Conservation (phyloP, 1,140 invertebrate species). For the Drosophila ercepeae region DNA sequence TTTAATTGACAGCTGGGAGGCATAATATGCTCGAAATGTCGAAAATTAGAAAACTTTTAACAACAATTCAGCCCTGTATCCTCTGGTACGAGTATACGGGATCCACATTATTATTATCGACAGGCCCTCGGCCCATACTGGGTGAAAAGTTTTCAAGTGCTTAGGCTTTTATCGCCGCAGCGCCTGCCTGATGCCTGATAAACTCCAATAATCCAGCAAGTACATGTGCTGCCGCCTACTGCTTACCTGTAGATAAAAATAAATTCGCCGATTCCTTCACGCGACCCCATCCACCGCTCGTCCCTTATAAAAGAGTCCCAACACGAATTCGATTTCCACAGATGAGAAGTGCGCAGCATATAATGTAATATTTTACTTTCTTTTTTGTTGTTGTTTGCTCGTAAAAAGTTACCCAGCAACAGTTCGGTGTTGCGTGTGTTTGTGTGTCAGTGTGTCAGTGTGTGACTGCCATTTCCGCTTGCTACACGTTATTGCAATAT, state of each 20-base stretch:
- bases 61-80: conserved; percentile 57
- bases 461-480: conserved; percentile 66
- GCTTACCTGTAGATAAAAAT: conserved; percentile 77
- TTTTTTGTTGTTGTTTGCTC: conserved; percentile 36
- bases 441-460: conserved; percentile 21
- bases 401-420: conserved; percentile 71
- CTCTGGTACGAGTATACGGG: conserved; percentile 8
- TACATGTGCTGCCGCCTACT: conserved; percentile 61
- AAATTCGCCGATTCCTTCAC: conserved; percentile 30
- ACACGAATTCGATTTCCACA: conserved; percentile 74
- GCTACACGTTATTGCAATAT: conserved; percentile 78
- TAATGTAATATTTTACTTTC: conserved; percentile 63
- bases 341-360: conserved; percentile 43
- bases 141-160: conserved; percentile 69
- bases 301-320: conserved; percentile 65
- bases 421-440: conserved; percentile 42
- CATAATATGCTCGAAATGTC: conserved; percentile 79
- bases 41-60: conserved; percentile 83
- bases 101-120: conserved; percentile 70
- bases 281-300: neutral
- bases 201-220: conserved; percentile 74
- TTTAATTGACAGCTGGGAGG: conserved; percentile 80
- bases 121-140: conserved; percentile 2
- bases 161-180: conserved; percentile 73
- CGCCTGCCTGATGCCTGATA: conserved; percentile 66